Percentiles rank a stretch among this genome's conserved stretches.
phyloP scores from a whole-genome alignment of 2,888 invertebrate genomes.

The Patella depressa region DNA sequence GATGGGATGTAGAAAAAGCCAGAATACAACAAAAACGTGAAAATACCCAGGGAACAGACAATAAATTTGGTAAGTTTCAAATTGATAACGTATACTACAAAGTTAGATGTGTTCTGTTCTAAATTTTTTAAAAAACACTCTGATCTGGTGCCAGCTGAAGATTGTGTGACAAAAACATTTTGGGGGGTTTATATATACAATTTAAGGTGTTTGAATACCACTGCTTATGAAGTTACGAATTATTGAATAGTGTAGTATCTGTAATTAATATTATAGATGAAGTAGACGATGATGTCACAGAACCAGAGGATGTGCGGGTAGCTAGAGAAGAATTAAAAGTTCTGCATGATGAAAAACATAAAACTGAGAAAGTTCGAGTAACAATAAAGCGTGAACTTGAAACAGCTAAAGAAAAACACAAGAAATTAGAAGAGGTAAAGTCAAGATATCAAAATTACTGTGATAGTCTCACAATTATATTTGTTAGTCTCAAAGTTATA shows the following conservation, averaged over 20 bases:
- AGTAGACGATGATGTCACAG: conserved; percentile 44
- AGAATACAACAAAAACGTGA: conserved; percentile 28
- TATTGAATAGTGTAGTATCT: too few relatives aligned
- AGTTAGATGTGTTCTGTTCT: too few relatives aligned
- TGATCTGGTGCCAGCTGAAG: too few relatives aligned
- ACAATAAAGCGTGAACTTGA: conserved; percentile 87
- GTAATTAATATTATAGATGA: neutral
- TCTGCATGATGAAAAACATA: conserved; percentile 87
- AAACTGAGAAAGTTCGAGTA: conserved; percentile 82
- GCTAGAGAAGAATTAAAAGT: conserved; percentile 74
- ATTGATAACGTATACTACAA: too few relatives aligned
- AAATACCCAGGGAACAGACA: conserved; percentile 16
- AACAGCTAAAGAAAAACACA: conserved; percentile 83
- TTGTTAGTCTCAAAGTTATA: too few relatives aligned
- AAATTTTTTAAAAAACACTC: too few relatives aligned
- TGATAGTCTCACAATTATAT: too few relatives aligned
- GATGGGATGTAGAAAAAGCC: conserved; percentile 61
- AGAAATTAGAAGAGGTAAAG: conserved; percentile 85
- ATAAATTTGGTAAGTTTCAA: neutral
- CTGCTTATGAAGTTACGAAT: too few relatives aligned
- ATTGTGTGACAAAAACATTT: too few relatives aligned
- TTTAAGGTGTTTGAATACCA: too few relatives aligned
- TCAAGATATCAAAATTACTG: too few relatives aligned
- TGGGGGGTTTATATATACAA: too few relatives aligned
- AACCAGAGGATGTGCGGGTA: conserved; percentile 61